Evolutionary conservation across 2,113 vertebrate species (phyloP), one percentile per base, ranked within the genome.

Genomic region (Chloroceryle aenea): DNA sequence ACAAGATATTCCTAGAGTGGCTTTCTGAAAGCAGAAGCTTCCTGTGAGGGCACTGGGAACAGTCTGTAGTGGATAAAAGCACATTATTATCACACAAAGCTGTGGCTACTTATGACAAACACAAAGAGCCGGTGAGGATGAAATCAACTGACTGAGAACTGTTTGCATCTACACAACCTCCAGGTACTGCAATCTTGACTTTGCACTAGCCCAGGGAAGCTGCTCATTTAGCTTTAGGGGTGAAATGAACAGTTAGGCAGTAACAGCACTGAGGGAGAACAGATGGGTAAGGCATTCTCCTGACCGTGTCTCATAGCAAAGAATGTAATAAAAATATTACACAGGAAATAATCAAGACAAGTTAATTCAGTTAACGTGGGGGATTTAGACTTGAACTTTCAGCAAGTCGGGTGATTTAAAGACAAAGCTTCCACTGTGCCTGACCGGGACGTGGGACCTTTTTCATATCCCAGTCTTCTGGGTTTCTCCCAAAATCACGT

Each of bases 11-110:
- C 34, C 84, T 77, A 47, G 42, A 91, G 93, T 25, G 20, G 19
- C 42, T 91, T 74, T 61, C 74, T 89, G 71, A 94, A 84, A 86
- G 58, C 17, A 85, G 85, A 91, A 30, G 30, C 16, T 61, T 85
- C 56, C 90, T 83, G 9, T n/a, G 74, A 91, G 87, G 34, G 53
- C 50, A 71, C 26, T 52, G 25, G 48, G 43, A 82, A 72, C 30
- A 29, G n/a, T 91, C 67, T 89, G 25, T 30, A 80, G 69, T 72
- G 38, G 75, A 79, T 78, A 62, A 90, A 95, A 92, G 40, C 75
- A 75, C 9, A 34, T 56, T 55, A 78, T 77, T 66, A n/a, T 90
- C 79, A 69, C 40, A 87, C 12, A 90, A 78, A 85, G 22, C 4
- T 78, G 30, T 40, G 61, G 32, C 25, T 79, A 52, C 89, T 96